Evolutionary conservation across 2,113 vertebrate species (phyloP).

Genomic region (Pyxicephalus adspersus): DNA sequence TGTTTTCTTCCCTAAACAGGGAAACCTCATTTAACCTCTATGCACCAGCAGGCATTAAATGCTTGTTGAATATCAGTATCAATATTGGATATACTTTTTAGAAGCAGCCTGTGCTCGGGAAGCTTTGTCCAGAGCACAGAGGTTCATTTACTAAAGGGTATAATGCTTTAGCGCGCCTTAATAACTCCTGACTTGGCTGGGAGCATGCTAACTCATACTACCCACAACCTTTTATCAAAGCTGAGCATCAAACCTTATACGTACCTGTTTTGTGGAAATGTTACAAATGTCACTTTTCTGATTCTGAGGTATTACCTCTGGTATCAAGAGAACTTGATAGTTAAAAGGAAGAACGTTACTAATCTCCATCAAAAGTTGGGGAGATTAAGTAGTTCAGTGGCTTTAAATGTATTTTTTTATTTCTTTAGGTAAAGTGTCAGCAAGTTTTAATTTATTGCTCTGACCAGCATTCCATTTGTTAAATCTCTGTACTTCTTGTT

Average conservation of each 20-base stretch:
- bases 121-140: neutral
- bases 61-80: neutral
- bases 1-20: neutral
- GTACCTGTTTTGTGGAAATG: neutral
- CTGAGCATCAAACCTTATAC: neutral
- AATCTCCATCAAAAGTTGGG: neutral
- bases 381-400: conserved; percentile 4
- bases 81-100: neutral
- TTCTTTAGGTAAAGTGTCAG: neutral
- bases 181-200: neutral
- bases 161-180: conserved; percentile 27
- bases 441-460: conserved; percentile 48
- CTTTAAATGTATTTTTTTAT: conserved; percentile 18
- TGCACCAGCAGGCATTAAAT: conserved; percentile 21
- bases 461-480: conserved; percentile 31
- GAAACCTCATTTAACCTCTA: neutral
- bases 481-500: neutral
- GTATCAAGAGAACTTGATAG: neutral
- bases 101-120: neutral
- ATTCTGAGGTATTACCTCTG: neutral
- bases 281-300: neutral
- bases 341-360: neutral
- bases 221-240: neutral
- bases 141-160: neutral
- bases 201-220: conserved; percentile 5